Evolutionary conservation across 2,113 vertebrate genomes (phyloP).

Genomic region (Todiramphus saurophagus): DNA sequence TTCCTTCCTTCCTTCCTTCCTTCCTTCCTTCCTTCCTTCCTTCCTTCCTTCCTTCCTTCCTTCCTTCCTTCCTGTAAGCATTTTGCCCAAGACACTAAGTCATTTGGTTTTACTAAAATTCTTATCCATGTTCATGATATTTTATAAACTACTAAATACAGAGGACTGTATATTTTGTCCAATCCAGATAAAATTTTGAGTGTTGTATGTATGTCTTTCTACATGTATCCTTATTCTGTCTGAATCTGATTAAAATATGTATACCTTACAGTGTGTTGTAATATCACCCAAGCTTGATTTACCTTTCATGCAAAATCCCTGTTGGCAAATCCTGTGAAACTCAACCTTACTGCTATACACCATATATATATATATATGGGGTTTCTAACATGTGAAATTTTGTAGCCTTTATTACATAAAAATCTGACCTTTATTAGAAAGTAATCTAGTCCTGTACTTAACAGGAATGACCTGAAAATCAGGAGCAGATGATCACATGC

Average conservation of each 20-base stretch:
- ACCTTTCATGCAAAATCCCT: background rate
- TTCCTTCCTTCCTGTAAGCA: background rate
- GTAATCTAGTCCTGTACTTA: background rate
- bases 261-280: background rate
- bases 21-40: no score
- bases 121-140: background rate
- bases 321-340: background rate
- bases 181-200: background rate
- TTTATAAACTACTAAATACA: background rate
- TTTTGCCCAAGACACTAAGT: background rate
- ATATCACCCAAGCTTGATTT: background rate
- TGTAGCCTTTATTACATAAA: constrained; percentile 2
- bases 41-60: background rate
- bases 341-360: background rate
- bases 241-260: background rate
- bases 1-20: no score
- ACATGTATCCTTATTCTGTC: background rate
- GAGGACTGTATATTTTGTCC: background rate
- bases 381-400: background rate
- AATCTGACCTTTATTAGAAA: constrained; percentile 32
- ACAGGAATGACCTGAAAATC: constrained; percentile 35
- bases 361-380: background rate
- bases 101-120: background rate
- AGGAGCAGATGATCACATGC: constrained; percentile 28
- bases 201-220: background rate